Conservation (phyloP, 2,113 vertebrate species). For the Cathartes aura region DNA sequence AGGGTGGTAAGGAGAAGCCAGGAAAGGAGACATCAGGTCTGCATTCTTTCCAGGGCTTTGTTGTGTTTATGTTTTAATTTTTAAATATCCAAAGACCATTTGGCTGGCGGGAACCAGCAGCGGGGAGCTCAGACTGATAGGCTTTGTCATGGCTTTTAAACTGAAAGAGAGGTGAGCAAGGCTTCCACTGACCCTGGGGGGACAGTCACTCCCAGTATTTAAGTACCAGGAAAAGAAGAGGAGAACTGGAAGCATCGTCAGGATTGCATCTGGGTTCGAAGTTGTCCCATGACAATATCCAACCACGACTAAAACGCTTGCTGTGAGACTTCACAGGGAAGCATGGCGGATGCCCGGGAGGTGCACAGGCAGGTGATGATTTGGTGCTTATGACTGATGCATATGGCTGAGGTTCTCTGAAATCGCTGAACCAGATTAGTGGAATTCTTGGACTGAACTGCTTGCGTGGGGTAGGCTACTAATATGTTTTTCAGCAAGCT, state of each 20-base stretch:
- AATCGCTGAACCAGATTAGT: not conserved
- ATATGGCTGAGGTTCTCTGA: not conserved
- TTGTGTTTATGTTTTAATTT: not conserved
- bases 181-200: not conserved
- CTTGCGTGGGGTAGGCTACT: not conserved
- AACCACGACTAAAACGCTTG: not conserved
- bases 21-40: not conserved
- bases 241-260: not conserved
- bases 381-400: not conserved
- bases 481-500: not conserved
- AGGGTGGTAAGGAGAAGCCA: not conserved
- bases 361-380: not conserved
- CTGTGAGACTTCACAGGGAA: not conserved
- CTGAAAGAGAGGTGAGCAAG: not conserved
- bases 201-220: not conserved
- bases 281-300: not conserved
- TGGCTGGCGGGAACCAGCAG: not conserved
- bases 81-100: not conserved
- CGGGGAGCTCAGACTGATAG: not conserved
- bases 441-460: not conserved
- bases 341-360: not conserved
- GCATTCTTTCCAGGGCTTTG: not conserved
- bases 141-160: not conserved
- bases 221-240: not conserved
- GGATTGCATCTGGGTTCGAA: accelerated